Conservation (phyloP, 2,113 vertebrate species). For the Gallinago undulata region DNA sequence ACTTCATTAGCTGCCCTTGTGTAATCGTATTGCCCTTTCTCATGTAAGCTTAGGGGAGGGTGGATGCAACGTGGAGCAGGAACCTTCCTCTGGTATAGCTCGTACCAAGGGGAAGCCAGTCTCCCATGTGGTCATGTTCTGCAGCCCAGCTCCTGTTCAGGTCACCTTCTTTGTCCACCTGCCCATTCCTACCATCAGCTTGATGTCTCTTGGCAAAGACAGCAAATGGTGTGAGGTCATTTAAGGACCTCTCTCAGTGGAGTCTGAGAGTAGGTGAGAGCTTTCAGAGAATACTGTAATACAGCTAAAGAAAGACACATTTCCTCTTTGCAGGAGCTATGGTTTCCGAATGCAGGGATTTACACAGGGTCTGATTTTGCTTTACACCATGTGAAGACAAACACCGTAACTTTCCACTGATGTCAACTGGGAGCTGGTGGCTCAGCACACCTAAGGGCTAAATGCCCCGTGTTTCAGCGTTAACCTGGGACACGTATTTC, state of each 20-base stretch:
- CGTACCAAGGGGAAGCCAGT: neutral
- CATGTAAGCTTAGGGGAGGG: neutral
- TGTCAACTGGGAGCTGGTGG: neutral
- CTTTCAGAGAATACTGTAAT: neutral
- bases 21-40: neutral
- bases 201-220: neutral
- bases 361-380: neutral
- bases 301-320: neutral
- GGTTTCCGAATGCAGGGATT: neutral
- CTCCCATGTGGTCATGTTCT: neutral
- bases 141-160: neutral
- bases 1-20: neutral
- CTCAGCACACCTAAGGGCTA: neutral
- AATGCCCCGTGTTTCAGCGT: neutral
- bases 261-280: neutral
- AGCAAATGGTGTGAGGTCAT: neutral
- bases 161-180: neutral
- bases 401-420: neutral
- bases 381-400: neutral
- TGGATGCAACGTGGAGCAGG: neutral
- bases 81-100: neutral
- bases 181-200: neutral
- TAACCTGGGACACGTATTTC: neutral
- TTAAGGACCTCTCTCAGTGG: neutral
- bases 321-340: neutral